These are phyloP conservation scores for Myoxocephalus aenaeus DNA, from an alignment of 2,797 vertebrate species.

Conservation along the genomic window DNA sequence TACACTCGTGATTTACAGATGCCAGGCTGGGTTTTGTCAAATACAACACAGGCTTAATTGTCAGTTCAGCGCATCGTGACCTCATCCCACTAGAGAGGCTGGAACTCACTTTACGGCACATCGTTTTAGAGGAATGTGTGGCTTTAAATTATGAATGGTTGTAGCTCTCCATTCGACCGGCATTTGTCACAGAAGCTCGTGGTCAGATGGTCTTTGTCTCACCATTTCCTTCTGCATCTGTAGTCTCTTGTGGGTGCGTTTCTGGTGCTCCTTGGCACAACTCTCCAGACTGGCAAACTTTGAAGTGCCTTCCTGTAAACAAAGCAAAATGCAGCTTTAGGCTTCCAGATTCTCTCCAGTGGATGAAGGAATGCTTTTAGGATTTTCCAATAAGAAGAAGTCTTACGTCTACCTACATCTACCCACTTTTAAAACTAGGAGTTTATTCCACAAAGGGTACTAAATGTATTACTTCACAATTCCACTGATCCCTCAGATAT, in stretches of 20 bases:
- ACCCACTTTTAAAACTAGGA: background rate
- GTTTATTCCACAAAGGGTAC: background rate
- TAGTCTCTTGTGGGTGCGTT: slow-evolving; percentile 91
- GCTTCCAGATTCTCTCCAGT: slow-evolving; percentile 8
- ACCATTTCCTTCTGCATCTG: slow-evolving; percentile 95
- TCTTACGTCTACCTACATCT: background rate
- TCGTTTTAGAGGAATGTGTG: slow-evolving; percentile 52
- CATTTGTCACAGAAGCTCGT: slow-evolving; percentile 6
- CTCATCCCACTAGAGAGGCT: slow-evolving; percentile 20
- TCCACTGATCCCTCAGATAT: background rate
- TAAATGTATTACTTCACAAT: background rate
- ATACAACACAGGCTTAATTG: slow-evolving; percentile 33
- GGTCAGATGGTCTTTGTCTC: slow-evolving; percentile 37
- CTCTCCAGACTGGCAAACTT: slow-evolving; percentile 96
- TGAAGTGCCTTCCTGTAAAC: slow-evolving; percentile 93
- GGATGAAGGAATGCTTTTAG: slow-evolving; percentile 12
- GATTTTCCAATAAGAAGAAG: slow-evolving; percentile 1
- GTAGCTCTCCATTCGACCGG: slow-evolving; percentile 25
- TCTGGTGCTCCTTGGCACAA: slow-evolving; percentile 95
- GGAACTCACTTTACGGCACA: slow-evolving; percentile 45
- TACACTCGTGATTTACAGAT: slow-evolving; percentile 28
- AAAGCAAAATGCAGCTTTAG: slow-evolving; percentile 25
- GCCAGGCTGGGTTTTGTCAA: slow-evolving; percentile 23
- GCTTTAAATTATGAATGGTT: slow-evolving; percentile 44
- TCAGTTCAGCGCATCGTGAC: slow-evolving; percentile 29